phyloP scores from a whole-genome alignment of 2,888 invertebrate species.

The Acanthoscelides obtectus region DNA sequence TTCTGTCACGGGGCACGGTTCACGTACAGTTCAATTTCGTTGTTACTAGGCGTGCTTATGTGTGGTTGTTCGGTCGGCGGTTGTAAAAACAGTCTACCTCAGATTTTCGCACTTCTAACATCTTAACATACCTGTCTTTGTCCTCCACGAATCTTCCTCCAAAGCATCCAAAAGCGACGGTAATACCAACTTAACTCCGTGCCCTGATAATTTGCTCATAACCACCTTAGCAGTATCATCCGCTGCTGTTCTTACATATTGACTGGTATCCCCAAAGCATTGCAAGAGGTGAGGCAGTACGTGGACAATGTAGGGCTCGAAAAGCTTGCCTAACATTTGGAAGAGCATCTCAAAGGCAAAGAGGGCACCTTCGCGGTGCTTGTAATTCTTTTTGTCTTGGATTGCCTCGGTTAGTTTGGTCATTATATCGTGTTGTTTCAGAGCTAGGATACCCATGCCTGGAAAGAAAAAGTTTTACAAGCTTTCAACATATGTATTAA shows the following conservation, averaged over 20 bases:
- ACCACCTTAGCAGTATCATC: slow-evolving; percentile 96
- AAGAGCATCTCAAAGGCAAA: slow-evolving; percentile 98
- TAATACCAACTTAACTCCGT: slow-evolving; percentile 95
- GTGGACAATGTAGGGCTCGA: slow-evolving; percentile 98
- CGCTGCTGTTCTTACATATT: slow-evolving; percentile 92
- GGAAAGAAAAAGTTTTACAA: background rate
- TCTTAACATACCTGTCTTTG: slow-evolving; percentile 84
- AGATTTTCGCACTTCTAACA: no score
- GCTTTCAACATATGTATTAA: no score
- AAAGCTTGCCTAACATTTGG: slow-evolving; percentile 88
- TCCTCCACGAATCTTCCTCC: slow-evolving; percentile 98
- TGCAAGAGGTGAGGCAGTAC: slow-evolving; percentile 90
- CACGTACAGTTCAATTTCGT: no score
- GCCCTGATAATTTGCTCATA: slow-evolving; percentile 90
- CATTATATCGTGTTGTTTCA: slow-evolving; percentile 96
- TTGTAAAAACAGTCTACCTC: no score
- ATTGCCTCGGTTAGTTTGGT: slow-evolving; percentile 87
- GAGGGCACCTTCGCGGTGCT: slow-evolving; percentile 90
- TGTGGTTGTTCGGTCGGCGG: no score
- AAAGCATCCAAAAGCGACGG: slow-evolving; percentile 89
- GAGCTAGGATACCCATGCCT: slow-evolving; percentile 80
- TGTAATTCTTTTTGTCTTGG: slow-evolving; percentile 94
- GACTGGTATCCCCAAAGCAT: slow-evolving; percentile 94
- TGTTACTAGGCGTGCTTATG: no score
- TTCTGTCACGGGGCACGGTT: no score